Evolutionary conservation across 2,888 invertebrate genomes (phyloP), one percentile per base, ranked within the genome.

Genomic region (Timandra comae): DNA sequence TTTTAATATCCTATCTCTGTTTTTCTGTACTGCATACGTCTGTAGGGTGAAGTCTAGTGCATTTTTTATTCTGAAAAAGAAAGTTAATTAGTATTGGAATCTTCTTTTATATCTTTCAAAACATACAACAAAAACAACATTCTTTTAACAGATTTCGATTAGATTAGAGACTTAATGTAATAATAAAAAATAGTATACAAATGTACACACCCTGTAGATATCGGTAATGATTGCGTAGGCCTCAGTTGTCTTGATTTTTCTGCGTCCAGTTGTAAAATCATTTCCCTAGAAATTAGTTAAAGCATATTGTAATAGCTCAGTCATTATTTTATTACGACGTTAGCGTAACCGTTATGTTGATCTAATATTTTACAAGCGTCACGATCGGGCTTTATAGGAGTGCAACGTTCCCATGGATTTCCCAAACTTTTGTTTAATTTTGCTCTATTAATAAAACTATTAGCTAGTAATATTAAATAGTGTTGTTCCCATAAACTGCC

Each of bases 211-310:
- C 46, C 49, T 29, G 49, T 42, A 26, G 46, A 44, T 8, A 82
- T 73, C 7, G 86, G 86, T 36, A 86, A 54, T 6, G 86, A 86
- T 42, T 80, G 81, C 10, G 86, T 86, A 1, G 84, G 75, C 47
- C 86, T 67, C 24, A 86, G 56, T 36, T 78, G 73, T 52, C 85
- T 68, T 19, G 79, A 71, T 42, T 80, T 76, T 43, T 85, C 86
- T 35, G 73, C 63, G 39, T 78, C 80, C 46, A 75, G 66, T 56
- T 78, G 75, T 46, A 78, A 63, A 30, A 78, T 52, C 49, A 46
- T 55, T 40, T 53, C 52, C 33, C 56, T 50, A 40, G 24, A 49
- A 47, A 23, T n/a, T n/a, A n/a, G n/a, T n/a, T n/a, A n/a, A n/a
- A 29, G 27, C 6, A 16, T 16, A 25, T n/a, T n/a, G n/a, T n/a